phyloP scores from a whole-genome alignment of 2,888 invertebrate genomes.

The Amphiduros pacificus region DNA sequence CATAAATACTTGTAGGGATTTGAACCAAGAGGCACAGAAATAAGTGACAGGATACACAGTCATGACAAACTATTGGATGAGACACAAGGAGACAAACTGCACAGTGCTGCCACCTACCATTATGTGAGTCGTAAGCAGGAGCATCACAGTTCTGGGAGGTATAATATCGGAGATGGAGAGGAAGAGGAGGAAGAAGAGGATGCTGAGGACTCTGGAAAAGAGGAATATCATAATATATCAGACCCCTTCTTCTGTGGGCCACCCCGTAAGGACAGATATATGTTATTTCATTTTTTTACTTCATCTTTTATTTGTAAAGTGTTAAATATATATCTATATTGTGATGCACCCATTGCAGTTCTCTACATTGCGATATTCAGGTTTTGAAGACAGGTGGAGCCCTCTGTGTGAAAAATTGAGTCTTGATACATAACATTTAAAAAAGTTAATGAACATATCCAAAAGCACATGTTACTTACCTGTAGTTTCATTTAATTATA shows the following conservation, averaged over 20 bases:
- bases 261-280: conserved; percentile 12
- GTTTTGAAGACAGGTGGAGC: too few species aligned
- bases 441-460: too few species aligned
- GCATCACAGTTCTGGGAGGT: too few species aligned
- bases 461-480: too few species aligned
- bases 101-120: not conserved
- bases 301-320: too few species aligned
- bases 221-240: conserved; percentile 1
- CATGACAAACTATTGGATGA: conserved; percentile 82
- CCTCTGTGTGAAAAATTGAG: not conserved
- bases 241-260: conserved; percentile 17
- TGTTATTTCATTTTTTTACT: too few species aligned
- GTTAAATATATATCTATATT: too few species aligned
- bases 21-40: conserved; percentile 84
- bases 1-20: conserved; percentile 71
- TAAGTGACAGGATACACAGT: conserved; percentile 78
- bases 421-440: too few species aligned
- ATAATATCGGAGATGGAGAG: conserved; percentile 2
- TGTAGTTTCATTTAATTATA: conserved; percentile 1
- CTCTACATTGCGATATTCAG: too few species aligned
- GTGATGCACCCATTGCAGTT: too few species aligned
- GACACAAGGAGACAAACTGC: conserved; percentile 52
- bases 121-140: not conserved
- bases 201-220: not conserved
- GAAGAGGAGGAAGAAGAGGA: conserved; percentile 5